Evolutionary conservation across 2,888 invertebrate genomes (phyloP).

Genomic region (Sabatieria punctata): DNA sequence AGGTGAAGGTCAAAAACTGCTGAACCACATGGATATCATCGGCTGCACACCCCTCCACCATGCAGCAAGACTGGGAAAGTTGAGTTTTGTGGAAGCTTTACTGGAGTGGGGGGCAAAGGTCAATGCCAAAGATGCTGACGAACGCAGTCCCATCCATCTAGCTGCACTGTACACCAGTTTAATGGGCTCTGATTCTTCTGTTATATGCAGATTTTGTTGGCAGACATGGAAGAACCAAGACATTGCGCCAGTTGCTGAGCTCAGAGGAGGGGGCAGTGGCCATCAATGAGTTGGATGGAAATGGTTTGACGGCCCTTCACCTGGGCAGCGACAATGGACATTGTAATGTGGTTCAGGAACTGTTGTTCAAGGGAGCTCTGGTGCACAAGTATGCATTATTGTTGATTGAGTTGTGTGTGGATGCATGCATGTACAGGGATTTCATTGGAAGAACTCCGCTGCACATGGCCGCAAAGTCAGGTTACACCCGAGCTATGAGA

Average conservation of each 20-base stretch:
- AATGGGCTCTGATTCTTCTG: too few species aligned
- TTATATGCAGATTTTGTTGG: too few species aligned
- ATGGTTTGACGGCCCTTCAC: constrained; percentile 66
- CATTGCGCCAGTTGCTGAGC: constrained; percentile 58
- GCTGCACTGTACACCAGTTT: constrained; percentile 52
- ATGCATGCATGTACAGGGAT: constrained; percentile 47
- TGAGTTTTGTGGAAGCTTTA: constrained; percentile 50
- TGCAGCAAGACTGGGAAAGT: constrained; percentile 68
- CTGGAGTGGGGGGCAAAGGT: constrained; percentile 61
- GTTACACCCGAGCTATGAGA: constrained; percentile 65
- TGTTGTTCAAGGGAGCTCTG: constrained; percentile 63
- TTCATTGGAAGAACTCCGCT: constrained; percentile 65
- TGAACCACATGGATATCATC: constrained; percentile 53
- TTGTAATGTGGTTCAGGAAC: constrained; percentile 59
- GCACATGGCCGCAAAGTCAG: constrained; percentile 60
- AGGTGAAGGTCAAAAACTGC: constrained; percentile 13
- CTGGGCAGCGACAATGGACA: constrained; percentile 67
- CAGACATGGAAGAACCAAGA: constrained; percentile 62
- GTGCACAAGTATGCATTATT: constrained; percentile 44
- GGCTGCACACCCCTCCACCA: constrained; percentile 76
- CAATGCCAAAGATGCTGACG: constrained; percentile 66
- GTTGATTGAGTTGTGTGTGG: too few species aligned
- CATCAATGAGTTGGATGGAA: constrained; percentile 73
- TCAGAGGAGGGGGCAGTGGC: constrained; percentile 69
- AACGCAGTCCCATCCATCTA: constrained; percentile 70